Conservation (phyloP, 2,797 vertebrate species). For the Cyprinodon diabolis region DNA sequence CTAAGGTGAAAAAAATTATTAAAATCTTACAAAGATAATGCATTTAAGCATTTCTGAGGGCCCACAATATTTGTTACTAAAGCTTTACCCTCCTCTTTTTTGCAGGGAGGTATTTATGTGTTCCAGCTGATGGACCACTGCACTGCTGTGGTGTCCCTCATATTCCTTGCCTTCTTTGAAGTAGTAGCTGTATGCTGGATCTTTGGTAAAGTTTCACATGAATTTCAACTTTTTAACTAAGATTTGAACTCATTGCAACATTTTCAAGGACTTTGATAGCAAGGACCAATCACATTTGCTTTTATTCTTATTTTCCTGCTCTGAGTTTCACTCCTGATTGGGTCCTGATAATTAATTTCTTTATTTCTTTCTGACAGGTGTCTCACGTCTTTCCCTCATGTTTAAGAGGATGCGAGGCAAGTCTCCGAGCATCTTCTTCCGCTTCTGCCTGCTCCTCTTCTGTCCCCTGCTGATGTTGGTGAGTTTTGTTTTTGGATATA, state of each 20-base stretch:
- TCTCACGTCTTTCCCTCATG: constrained; percentile 69
- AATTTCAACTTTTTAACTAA: background rate
- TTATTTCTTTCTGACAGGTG: constrained; percentile 58
- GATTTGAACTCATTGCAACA: background rate
- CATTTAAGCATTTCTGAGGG: background rate
- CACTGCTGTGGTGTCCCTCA: constrained; percentile 79
- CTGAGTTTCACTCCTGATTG: background rate
- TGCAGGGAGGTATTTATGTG: constrained; percentile 78
- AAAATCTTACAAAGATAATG: background rate
- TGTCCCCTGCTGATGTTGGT: constrained; percentile 79
- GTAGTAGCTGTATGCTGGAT: constrained; percentile 78
- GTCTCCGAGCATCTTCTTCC: constrained; percentile 73
- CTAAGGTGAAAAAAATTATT: constrained; percentile 65
- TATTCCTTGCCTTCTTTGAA: constrained; percentile 82
- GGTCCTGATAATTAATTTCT: background rate
- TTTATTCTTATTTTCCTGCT: background rate
- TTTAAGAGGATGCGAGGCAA: constrained; percentile 74
- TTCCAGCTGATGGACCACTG: constrained; percentile 85
- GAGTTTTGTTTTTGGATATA: constrained; percentile 41
- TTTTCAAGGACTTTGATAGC: background rate
- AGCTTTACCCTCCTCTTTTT: background rate
- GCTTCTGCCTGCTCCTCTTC: constrained; percentile 76
- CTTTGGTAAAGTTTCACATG: constrained; percentile 71
- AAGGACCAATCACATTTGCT: background rate
- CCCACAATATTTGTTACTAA: background rate